These are phyloP conservation scores for Ellobius talpinus DNA, from an alignment of 2,113 vertebrate species.

Conservation along the genomic window DNA sequence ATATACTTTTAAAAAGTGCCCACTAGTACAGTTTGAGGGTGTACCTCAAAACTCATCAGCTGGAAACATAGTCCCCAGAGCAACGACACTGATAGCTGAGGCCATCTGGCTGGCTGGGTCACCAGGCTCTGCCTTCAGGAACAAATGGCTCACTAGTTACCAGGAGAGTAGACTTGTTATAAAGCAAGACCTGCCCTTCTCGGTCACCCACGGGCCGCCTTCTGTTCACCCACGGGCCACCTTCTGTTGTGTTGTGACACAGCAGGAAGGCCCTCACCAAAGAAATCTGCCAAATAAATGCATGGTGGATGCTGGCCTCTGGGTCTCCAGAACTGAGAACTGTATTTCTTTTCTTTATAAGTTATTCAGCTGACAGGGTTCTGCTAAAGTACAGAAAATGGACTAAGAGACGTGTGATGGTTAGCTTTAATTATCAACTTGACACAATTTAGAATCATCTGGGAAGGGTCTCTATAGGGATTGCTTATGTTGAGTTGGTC, in stretches of 20 bases:
- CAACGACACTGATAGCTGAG: neutral
- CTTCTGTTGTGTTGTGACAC: neutral
- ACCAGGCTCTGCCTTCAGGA: neutral
- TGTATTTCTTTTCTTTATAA: neutral
- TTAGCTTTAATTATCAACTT: neutral
- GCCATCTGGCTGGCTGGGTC: neutral
- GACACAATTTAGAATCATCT: neutral
- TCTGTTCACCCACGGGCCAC: neutral
- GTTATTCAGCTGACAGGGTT: too few relatives aligned
- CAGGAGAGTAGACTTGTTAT: neutral
- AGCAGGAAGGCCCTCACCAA: neutral
- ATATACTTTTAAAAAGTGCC: neutral
- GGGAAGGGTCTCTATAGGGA: neutral
- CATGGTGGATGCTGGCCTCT: neutral
- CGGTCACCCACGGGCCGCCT: neutral
- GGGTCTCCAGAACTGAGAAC: neutral
- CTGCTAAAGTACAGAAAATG: neutral
- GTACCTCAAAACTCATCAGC: neutral
- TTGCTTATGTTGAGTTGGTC: neutral
- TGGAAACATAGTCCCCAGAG: neutral
- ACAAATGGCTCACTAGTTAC: too few relatives aligned
- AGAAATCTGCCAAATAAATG: neutral
- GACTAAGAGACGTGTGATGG: neutral
- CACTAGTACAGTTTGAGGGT: neutral
- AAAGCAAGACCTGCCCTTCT: neutral